Percentiles rank a stretch among this genome's conserved stretches.
Conservation (phyloP, 2,113 vertebrate genomes). For the Pelecanoides urinatrix region DNA sequence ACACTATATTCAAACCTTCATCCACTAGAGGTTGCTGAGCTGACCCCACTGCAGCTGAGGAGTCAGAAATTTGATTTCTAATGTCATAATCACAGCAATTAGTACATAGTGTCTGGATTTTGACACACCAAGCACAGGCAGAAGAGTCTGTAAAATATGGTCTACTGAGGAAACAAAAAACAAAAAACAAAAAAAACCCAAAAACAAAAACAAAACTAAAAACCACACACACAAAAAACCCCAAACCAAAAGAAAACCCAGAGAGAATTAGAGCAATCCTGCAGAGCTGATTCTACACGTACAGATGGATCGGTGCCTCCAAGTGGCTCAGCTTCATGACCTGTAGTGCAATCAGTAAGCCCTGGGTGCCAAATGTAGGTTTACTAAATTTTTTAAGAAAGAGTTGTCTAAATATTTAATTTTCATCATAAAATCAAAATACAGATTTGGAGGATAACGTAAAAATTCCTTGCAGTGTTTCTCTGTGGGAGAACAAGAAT, state of each 20-base stretch:
- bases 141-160: too few relatives aligned
- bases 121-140: too few relatives aligned
- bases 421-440: not conserved
- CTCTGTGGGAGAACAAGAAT: not conserved
- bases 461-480: not conserved
- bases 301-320: not conserved
- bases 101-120: too few relatives aligned
- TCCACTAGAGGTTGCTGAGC: too few relatives aligned
- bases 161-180: too few relatives aligned
- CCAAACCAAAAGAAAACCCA: not conserved
- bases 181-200: too few relatives aligned
- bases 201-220: too few relatives aligned
- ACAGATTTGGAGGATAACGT: not conserved
- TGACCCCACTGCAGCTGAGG: too few relatives aligned
- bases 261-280: not conserved
- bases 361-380: not conserved
- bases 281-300: not conserved
- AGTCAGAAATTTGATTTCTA: too few relatives aligned
- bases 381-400: not conserved
- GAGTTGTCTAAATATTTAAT: not conserved
- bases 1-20: constrained; percentile 20
- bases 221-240: too few relatives aligned
- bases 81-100: too few relatives aligned
- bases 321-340: not conserved
- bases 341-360: not conserved